Evolutionary conservation across 2,797 vertebrate genomes (phyloP).

Genomic region (Percopsis omiscomaycus): DNA sequence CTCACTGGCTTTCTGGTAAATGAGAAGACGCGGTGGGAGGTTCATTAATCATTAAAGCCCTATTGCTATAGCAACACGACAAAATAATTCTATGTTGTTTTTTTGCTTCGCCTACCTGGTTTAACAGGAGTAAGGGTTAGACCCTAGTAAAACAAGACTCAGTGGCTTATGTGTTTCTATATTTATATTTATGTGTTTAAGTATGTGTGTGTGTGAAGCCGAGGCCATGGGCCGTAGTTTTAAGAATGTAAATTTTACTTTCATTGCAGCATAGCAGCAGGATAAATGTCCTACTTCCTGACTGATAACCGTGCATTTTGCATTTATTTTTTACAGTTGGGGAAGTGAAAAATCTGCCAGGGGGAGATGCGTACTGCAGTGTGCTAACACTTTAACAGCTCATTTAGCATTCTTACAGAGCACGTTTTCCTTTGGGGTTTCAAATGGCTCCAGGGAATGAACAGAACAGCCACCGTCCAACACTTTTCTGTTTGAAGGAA

Average conservation of each 20-base stretch:
- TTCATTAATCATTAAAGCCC: conserved; percentile 70
- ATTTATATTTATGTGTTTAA: conserved; percentile 29
- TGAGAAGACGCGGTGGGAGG: conserved; percentile 68
- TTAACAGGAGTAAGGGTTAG: conserved; percentile 51
- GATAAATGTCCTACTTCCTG: conserved; percentile 54
- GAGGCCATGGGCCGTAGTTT: conserved; percentile 19
- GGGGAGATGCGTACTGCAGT: conserved; percentile 37
- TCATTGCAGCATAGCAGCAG: conserved; percentile 30
- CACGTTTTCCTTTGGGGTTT: conserved; percentile 34
- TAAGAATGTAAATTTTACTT: conserved; percentile 38
- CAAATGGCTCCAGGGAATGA: conserved; percentile 20
- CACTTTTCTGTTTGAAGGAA: conserved; percentile 16
- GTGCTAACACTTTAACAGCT: conserved; percentile 57
- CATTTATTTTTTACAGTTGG: conserved; percentile 13
- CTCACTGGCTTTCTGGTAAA: conserved; percentile 60
- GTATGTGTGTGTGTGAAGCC: conserved; percentile 14
- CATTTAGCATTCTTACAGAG: conserved; percentile 56
- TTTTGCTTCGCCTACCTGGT: conserved; percentile 63
- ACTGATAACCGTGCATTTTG: conserved; percentile 49
- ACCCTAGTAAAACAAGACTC: conserved; percentile 46
- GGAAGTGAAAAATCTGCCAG: conserved; percentile 24
- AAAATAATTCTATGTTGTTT: conserved; percentile 63
- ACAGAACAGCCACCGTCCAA: conserved; percentile 20
- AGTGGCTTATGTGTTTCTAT: conserved; percentile 28
- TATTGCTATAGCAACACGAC: conserved; percentile 53